Conservation (phyloP, 30 jellyfish, hydroid and myxozoan species). For the Aurelia aurita complex sp. Pacific region DNA sequence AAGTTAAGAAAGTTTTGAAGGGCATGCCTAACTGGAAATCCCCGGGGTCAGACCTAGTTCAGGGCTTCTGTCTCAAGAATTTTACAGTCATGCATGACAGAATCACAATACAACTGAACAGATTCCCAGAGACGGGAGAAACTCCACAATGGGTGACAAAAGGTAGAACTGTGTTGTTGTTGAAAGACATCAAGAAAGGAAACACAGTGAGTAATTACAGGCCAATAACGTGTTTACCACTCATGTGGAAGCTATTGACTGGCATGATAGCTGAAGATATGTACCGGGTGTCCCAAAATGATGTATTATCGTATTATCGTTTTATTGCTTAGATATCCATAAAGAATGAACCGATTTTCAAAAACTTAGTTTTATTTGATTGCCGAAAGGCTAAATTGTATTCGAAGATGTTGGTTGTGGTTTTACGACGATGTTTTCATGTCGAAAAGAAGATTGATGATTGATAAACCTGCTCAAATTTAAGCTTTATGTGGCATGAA, state of each 20-base stretch:
- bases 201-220: background rate
- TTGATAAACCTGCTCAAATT: too few relatives aligned
- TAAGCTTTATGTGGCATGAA: too few relatives aligned
- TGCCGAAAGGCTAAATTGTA: too few relatives aligned
- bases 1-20: background rate
- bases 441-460: too few relatives aligned
- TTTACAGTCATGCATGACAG: background rate
- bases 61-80: conserved; percentile 30
- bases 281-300: too few relatives aligned
- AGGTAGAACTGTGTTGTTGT: background rate
- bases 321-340: too few relatives aligned
- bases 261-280: background rate
- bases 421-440: too few relatives aligned
- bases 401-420: too few relatives aligned
- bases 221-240: conserved; percentile 13
- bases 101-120: background rate
- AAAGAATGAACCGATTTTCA: too few relatives aligned
- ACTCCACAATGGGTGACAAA: background rate
- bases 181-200: too few relatives aligned
- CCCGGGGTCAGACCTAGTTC: conserved; percentile 32
- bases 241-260: conserved; percentile 14
- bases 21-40: conserved; percentile 1
- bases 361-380: too few relatives aligned
- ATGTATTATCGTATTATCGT: too few relatives aligned
- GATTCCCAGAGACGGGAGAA: background rate